phyloP scores from a whole-genome alignment of 2,113 vertebrate species.

The Baryphthengus martii region DNA sequence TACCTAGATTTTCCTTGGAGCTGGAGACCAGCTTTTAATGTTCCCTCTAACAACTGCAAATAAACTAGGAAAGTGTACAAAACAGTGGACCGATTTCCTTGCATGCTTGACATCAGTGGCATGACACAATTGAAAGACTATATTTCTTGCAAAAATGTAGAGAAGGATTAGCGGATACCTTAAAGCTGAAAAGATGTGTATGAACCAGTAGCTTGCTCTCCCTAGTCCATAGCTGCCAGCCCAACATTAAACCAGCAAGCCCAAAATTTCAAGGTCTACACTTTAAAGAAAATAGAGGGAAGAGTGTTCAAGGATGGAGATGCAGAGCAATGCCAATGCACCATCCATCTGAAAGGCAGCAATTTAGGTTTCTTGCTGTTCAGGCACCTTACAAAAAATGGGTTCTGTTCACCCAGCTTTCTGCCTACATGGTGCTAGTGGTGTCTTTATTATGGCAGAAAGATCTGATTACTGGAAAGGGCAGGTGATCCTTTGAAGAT shows the following conservation, averaged over 20 bases:
- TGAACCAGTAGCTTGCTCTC: not conserved
- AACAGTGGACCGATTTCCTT: not conserved
- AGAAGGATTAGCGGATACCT: not conserved
- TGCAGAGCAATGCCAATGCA: not conserved
- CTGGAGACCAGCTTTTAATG: not conserved
- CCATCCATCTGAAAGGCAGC: not conserved
- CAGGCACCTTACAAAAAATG: not conserved
- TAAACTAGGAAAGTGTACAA: not conserved
- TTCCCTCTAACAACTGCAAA: not conserved
- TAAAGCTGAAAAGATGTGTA: not conserved
- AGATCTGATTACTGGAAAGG: not conserved
- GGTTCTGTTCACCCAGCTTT: not conserved
- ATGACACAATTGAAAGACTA: not conserved
- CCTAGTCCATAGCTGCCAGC: not conserved
- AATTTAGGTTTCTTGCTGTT: not conserved
- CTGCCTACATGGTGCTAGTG: not conserved
- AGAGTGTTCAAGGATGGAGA: not conserved
- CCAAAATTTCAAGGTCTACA: not conserved
- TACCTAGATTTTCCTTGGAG: not conserved
- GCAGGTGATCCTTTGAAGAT: not conserved
- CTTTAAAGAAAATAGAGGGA: not conserved
- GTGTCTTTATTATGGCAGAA: not conserved
- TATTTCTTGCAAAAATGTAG: not conserved
- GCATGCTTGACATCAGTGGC: not conserved
- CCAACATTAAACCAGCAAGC: not conserved